Base-by-base conservation (phyloP, 2,113 vertebrate species). In the Poecilia latipinna region DNA sequence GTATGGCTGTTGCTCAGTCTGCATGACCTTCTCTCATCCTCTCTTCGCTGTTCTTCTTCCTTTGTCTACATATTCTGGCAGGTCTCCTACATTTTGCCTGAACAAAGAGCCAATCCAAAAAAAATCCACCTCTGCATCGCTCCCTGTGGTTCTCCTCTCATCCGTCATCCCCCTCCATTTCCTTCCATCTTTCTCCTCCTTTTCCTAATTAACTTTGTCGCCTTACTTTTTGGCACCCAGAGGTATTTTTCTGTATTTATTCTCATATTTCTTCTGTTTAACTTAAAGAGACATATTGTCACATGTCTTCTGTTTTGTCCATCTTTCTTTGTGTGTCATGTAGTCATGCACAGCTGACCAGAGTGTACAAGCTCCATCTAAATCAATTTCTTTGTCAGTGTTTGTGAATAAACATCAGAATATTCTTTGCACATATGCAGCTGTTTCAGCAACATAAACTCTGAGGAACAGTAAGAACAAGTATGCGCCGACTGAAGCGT, bases 21-120 rank as follows among this genome's bases (percentile, higher is more conserved):
- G 75, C 57, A 35, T 88, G 88, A 88, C 90, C 86, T 89, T 87
- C 80, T 81, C 84, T 75, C 77, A 72, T 90, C 72, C 69, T 74
- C 68, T 31, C 66, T 42, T 66, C 28, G 62, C 75, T 74, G 63
- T 61, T 82, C 57, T 32, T 57, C 63, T 57, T 81, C 77, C 67
- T 77, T 90, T 90, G 80, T 91, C 76, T 78, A 11, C 75, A 63
- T 44, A 64, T 72, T 75, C 77, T 85, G 86, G 87, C 83, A 61
- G 65, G 17, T 77, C 71, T 82, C 77, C 75, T 51, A 44, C 12
- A 26, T 90, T 90, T 78, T 75, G 39, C 70, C 87, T 80, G 77
- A 87, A 84, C 84, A 87, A 80, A 74, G 1, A 84, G 6, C 42
- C n/a, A n/a, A 77, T 75, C 80, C 76, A 80, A 63, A 86, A 88